Evolutionary conservation across 1,140 invertebrate species (phyloP).

Genomic region (Arctopsyche grandis): DNA sequence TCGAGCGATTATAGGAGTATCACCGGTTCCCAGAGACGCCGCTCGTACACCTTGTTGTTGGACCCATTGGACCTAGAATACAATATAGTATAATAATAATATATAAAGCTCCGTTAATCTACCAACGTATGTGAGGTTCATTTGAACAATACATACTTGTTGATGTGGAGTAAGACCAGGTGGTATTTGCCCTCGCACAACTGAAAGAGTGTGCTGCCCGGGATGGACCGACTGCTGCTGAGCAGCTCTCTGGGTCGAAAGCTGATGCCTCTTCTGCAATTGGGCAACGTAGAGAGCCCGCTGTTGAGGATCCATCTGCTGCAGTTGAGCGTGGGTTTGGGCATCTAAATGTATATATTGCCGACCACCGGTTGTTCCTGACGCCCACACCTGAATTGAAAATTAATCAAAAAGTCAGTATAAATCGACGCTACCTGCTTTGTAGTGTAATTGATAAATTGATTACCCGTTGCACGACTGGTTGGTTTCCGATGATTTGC

Average conservation of each 20-base stretch:
- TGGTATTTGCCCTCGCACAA: slow-evolving; percentile 70
- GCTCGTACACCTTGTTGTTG: slow-evolving; percentile 71
- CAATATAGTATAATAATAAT: background rate
- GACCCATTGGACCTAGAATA: slow-evolving; percentile 69
- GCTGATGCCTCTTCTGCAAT: slow-evolving; percentile 74
- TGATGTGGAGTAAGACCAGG: slow-evolving; percentile 72
- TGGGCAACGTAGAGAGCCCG: slow-evolving; percentile 80
- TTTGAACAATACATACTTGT: slow-evolving; percentile 65
- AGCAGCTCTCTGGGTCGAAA: slow-evolving; percentile 63
- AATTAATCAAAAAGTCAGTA: background rate
- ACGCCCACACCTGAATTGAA: slow-evolving; percentile 61
- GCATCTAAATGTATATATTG: slow-evolving; percentile 82
- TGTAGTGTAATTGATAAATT: no score
- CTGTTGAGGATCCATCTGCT: slow-evolving; percentile 83
- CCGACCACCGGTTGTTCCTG: slow-evolving; percentile 60
- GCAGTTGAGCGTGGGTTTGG: slow-evolving; percentile 83
- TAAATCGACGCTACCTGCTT: no score
- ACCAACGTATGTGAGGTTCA: no score
- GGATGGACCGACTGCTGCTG: slow-evolving; percentile 60
- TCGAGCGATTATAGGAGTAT: slow-evolving; percentile 56
- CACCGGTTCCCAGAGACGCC: slow-evolving; percentile 57
- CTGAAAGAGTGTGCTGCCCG: slow-evolving; percentile 58
- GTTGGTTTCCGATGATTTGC: slow-evolving; percentile 57
- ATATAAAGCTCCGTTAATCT: no score
- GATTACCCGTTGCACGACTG: slow-evolving; percentile 63